Conservation (phyloP, 1,140 invertebrate species). For the Micrasema longulum region DNA sequence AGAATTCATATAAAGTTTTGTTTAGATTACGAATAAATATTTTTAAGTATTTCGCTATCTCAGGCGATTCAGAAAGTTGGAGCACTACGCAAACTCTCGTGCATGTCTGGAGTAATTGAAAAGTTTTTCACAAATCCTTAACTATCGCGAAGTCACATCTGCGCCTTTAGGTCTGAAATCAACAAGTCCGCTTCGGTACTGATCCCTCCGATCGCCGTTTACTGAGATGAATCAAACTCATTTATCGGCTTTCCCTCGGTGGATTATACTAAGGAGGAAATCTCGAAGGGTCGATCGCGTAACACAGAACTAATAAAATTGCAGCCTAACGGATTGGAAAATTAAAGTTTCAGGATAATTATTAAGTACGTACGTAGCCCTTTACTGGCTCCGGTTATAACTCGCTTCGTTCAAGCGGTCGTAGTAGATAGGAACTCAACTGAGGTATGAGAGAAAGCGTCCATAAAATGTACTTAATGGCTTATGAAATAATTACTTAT, state of each 20-base stretch:
- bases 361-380: background rate
- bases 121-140: too few species aligned
- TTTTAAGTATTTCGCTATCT: too few species aligned
- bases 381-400: background rate
- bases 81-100: too few species aligned
- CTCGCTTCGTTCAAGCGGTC: too few species aligned
- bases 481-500: constrained; percentile 6
- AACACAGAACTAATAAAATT: constrained; percentile 1
- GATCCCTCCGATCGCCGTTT: too few species aligned
- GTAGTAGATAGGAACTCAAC: background rate
- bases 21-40: too few species aligned
- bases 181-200: too few species aligned
- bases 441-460: background rate
- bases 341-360: constrained; percentile 5
- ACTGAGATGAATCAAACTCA: background rate
- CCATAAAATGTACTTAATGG: constrained; percentile 23
- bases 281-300: background rate
- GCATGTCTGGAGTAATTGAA: too few species aligned
- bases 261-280: background rate
- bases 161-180: too few species aligned
- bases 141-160: too few species aligned
- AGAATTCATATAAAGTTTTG: too few species aligned
- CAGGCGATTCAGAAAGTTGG: too few species aligned
- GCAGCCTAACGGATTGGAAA: constrained; percentile 5
- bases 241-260: background rate